Evolutionary conservation across 2,888 invertebrate genomes (phyloP), one percentile per base, ranked within the genome.

Genomic region (Hipparchia semele): DNA sequence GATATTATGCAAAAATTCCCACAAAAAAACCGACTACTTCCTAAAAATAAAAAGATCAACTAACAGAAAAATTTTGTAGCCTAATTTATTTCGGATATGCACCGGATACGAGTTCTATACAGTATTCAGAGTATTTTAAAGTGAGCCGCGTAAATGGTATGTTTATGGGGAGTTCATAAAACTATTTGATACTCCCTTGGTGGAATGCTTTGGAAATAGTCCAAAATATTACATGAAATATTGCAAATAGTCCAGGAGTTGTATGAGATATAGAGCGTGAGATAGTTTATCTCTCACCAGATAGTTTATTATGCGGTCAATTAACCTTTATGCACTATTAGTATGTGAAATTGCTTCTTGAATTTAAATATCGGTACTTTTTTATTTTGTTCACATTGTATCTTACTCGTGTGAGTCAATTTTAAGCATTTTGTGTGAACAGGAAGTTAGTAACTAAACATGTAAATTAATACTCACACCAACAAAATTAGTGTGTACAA

Each of bases 221-320:
- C 75, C 75, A 75, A 70, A 69, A 71, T 61, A 61, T 72, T 67
- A 72, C 73, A 68, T 70, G 68, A 70, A 70, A 67, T 72, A 70
- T 58, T 70, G 72, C 65, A 66, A 72, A 72, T 70, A 62, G 60
- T 64, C 67, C 56, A 72, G 66, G 68, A 75, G 64, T 61, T 68
- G 64, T 46, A 70, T 64, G 70, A 75, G 68, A 75, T 75, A 64
- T 73, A 60, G 75, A 70, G 75, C 75, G 70, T 73, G 70, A 70
- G 59, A 54, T 74, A 66, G 68, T 73, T 70, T 64, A 73, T 64
- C 45, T 64, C n/a, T 62, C 53, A 45, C 13, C 53, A 69, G 53
- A 69, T 61, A 68, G 46, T 68, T 61, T 72, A 71, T 71, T 68
- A 61, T 54, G 53, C 59, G 66, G 13, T 73, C 70, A 70, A 75